Evolutionary conservation across 2,113 vertebrate species (phyloP).

Genomic region (Mastomys natalensis): DNA sequence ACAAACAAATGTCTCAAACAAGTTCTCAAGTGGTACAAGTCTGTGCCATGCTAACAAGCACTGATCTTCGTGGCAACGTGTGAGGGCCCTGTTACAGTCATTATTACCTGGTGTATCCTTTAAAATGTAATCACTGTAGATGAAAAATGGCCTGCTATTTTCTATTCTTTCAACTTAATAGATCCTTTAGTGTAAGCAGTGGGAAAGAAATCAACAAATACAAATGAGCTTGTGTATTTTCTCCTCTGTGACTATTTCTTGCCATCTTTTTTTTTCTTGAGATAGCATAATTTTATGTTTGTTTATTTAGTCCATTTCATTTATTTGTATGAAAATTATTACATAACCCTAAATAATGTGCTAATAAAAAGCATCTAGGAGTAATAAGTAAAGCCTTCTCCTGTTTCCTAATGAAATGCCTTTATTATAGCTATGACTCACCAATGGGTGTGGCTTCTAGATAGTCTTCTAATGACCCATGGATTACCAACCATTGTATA

Average conservation of each 20-base stretch:
- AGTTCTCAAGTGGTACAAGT: neutral
- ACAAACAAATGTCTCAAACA: neutral
- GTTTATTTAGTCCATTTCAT: constrained; percentile 26
- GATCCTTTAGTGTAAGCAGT: constrained; percentile 13
- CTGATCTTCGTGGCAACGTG: neutral
- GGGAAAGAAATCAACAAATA: neutral
- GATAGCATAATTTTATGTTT: neutral
- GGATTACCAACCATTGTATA: neutral
- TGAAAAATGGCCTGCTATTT: neutral
- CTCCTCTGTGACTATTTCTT: neutral
- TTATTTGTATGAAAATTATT: constrained; percentile 48
- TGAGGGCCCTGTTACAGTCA: neutral
- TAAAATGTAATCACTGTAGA: neutral
- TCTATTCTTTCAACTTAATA: neutral
- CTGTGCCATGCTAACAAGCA: neutral
- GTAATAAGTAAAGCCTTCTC: neutral
- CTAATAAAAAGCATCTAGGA: neutral
- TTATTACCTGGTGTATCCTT: neutral
- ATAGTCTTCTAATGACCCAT: neutral
- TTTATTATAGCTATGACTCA: constrained; percentile 43
- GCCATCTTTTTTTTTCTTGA: neutral
- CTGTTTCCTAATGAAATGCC: neutral
- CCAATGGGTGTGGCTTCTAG: neutral
- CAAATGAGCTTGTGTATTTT: neutral
- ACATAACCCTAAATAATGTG: neutral